Evolutionary conservation across 2,888 invertebrate genomes (phyloP).

Genomic region (Ichneumoninae sp.): DNA sequence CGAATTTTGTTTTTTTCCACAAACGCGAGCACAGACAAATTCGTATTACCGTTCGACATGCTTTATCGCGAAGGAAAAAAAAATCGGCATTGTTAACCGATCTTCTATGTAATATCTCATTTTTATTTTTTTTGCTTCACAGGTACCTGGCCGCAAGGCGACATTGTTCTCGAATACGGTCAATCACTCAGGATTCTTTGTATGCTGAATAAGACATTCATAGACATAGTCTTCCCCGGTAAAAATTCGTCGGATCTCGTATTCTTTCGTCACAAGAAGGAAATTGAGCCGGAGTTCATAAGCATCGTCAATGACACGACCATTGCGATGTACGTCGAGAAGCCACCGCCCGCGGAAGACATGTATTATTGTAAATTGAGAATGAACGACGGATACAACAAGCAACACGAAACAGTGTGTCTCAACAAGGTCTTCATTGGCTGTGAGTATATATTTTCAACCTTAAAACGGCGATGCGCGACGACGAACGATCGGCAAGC

Average conservation of each 20-base stretch:
- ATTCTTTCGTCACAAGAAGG: conserved; percentile 83
- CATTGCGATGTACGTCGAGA: conserved; percentile 86
- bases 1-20: background rate
- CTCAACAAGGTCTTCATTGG: conserved; percentile 86
- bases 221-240: conserved; percentile 83
- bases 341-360: conserved; percentile 85
- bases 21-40: background rate
- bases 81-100: conserved; percentile 14
- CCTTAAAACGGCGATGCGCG: background rate
- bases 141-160: conserved; percentile 85
- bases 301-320: conserved; percentile 88
- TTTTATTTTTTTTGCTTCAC: conserved; percentile 35
- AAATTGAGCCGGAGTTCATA: conserved; percentile 84
- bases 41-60: background rate
- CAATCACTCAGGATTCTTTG: conserved; percentile 88
- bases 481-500: background rate
- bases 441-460: conserved; percentile 84
- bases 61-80: background rate
- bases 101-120: conserved; percentile 18
- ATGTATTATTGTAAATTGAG: conserved; percentile 86
- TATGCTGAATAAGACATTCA: conserved; percentile 85
- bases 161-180: conserved; percentile 87
- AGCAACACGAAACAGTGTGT: conserved; percentile 83
- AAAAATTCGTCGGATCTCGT: conserved; percentile 85
- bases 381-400: conserved; percentile 74